phyloP scores from a whole-genome alignment of 2,888 invertebrate genomes.

The Torymus aiolomorphi region DNA sequence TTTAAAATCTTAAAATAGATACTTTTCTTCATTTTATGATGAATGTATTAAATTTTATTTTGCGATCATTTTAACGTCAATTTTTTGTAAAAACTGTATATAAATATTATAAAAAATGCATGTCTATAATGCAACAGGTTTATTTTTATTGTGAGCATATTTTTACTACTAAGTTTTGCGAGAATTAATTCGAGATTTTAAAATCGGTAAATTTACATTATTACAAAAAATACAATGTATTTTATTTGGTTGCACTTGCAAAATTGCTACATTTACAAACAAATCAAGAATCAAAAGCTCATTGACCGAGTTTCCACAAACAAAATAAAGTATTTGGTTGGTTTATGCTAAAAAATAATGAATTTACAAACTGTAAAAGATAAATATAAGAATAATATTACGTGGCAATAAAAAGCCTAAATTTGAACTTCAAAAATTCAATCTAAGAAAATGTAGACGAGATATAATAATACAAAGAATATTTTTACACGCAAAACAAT shows the following conservation, averaged over 20 bases:
- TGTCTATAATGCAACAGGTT: neutral
- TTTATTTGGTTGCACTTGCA: conserved; percentile 7
- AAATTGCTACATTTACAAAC: neutral
- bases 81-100: conserved; percentile 11
- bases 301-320: conserved; percentile 4
- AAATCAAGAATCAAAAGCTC: neutral
- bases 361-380: too few relatives aligned
- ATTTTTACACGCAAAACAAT: neutral
- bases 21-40: neutral
- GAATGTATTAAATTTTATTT: neutral
- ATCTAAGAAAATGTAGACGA: neutral
- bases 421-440: neutral
- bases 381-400: too few relatives aligned
- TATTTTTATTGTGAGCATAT: conserved; percentile 8
- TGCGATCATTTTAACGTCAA: neutral
- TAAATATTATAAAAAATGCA: neutral
- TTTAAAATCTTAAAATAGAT: conserved; percentile 24
- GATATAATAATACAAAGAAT: conserved; percentile 10
- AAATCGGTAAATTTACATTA: neutral
- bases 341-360: too few relatives aligned
- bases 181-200: conserved; percentile 3
- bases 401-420: neutral
- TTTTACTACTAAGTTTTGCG: neutral
- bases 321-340: neutral
- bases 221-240: neutral